phyloP scores from a whole-genome alignment of 1,140 invertebrate genomes.

The Bicyclus anynana region DNA sequence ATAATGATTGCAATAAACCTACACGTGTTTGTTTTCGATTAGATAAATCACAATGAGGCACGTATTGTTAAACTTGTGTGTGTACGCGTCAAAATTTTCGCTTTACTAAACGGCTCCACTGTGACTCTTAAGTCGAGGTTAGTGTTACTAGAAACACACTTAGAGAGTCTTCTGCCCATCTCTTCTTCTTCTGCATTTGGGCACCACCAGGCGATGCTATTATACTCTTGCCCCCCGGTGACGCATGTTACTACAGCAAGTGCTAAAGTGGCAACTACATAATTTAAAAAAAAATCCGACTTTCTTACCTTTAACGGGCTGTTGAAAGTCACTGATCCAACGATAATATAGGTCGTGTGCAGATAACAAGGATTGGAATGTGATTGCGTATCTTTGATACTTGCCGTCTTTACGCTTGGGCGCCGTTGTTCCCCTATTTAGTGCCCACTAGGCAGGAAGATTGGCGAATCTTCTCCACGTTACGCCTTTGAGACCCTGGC shows the following conservation, averaged over 20 bases:
- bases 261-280: no score
- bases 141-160: no score
- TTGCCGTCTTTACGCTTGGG: not conserved
- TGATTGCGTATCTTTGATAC: not conserved
- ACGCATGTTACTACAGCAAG: no score
- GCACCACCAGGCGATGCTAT: no score
- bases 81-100: not conserved
- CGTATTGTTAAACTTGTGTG: not conserved
- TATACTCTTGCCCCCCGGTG: no score
- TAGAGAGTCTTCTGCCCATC: no score
- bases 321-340: not conserved
- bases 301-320: not conserved
- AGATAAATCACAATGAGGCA: constrained; percentile 2
- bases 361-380: not conserved
- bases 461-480: not conserved
- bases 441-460: not conserved
- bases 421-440: not conserved
- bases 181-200: no score
- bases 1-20: not conserved
- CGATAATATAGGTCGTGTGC: not conserved
- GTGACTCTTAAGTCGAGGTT: no score
- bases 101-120: not conserved
- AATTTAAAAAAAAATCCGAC: not conserved
- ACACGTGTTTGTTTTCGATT: constrained; percentile 3
- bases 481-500: not conserved